A percentile compares a stretch with the other conserved stretches of the same genome.
Evolutionary conservation across 2,797 vertebrate genomes (phyloP).

Genomic region (Serranus cabrilla): DNA sequence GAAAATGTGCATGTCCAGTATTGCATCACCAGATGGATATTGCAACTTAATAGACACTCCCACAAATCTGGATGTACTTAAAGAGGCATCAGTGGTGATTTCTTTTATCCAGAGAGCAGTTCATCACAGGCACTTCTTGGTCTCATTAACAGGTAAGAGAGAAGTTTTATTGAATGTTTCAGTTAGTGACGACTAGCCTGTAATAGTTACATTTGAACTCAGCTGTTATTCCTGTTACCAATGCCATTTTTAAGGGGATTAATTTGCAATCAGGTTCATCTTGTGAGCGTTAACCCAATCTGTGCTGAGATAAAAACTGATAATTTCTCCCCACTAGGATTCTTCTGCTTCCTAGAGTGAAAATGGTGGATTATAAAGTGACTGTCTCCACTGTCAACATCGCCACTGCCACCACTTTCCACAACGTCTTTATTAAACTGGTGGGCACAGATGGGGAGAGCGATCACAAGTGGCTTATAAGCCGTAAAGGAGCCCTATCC

Average conservation of each 20-base stretch:
- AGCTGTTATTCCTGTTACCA: not conserved
- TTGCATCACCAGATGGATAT: not conserved
- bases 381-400: conserved; percentile 31
- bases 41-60: conserved; percentile 9
- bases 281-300: not conserved
- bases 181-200: not conserved
- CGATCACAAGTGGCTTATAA: not conserved
- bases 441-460: conserved; percentile 64
- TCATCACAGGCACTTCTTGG: not conserved
- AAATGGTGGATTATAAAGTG: conserved; percentile 65
- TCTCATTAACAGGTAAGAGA: conserved; percentile 30
- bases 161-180: not conserved
- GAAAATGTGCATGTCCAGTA: not conserved
- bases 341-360: conserved; percentile 16
- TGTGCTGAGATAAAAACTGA: not conserved
- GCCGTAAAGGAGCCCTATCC: not conserved
- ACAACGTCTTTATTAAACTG: conserved; percentile 66
- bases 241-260: not conserved
- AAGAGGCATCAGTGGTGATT: not conserved
- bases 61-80: conserved; percentile 18
- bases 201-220: not conserved
- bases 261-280: not conserved
- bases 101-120: not conserved
- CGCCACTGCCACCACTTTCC: conserved; percentile 1
- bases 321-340: not conserved